Evolutionary conservation across 2,113 vertebrate genomes (phyloP), one percentile per base, ranked within the genome.

Genomic region (Chitala chitala): DNA sequence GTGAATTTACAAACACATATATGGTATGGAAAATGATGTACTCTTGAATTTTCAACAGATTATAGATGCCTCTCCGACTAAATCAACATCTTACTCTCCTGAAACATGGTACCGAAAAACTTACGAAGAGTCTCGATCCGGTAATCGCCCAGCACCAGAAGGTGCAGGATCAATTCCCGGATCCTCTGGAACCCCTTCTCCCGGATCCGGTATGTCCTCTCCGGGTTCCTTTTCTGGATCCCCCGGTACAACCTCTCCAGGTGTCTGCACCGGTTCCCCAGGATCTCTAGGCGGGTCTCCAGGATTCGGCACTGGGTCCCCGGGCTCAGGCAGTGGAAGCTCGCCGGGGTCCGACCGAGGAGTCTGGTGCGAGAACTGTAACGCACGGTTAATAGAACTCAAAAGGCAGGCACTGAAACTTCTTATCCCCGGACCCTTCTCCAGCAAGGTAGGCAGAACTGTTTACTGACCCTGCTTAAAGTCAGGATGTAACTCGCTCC

Each of bases 391-490:
- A 79, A 92, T 93, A 79, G 92, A 91, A 85, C 91, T 98, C 72
- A 98, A 94, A 90, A 92, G 95, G 76, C 94, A 98, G 81, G 96
- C 96, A 0, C 89, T 94, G 71, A 93, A 91, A 68, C 89, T 96
- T 71, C 90, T 95, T 17, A 89, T 94, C 29, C 94, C 95, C 10
- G 93, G 93, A 61, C 92, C 94, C 63, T 88, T 90, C 85, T 87
- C 91, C 46, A 90, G 86, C 88, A 93, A 95, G 94, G 94, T 96
- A 86, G 61, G 73, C 33, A 31, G 36, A 50, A 15, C 64, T 36
- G 13, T 24, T 48, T 69, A 31, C 26, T 24, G 17, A 46, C n/a
- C n/a, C n/a, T n/a, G n/a, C n/a, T n/a, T n/a, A n/a, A n/a, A n/a
- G n/a, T n/a, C n/a, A n/a, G n/a, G n/a, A n/a, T n/a, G n/a, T n/a